Percentiles rank a stretch among this genome's conserved stretches.
Conservation (phyloP, 2,113 vertebrate genomes). For the Isichthys henryi region DNA sequence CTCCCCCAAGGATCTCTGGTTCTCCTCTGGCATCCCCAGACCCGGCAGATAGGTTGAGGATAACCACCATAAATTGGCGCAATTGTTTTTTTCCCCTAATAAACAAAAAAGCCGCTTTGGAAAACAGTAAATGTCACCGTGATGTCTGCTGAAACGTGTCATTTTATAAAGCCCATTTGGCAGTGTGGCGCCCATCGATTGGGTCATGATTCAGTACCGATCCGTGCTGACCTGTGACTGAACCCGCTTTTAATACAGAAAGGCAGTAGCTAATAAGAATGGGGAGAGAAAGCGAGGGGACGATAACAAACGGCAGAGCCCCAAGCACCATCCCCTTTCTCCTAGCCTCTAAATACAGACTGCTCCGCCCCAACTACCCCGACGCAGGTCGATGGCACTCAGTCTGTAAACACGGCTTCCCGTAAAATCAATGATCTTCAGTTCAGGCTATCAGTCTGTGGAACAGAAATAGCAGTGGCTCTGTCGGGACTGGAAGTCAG, state of each 20-base stretch:
- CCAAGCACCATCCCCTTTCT: slow-evolving; percentile 43
- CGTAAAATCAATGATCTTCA: slow-evolving; percentile 99
- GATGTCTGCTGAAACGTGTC: neutral
- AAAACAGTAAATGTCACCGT: neutral
- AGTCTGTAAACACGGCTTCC: slow-evolving; percentile 99
- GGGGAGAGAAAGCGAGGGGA: neutral
- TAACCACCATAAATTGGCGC: neutral
- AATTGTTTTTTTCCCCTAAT: neutral
- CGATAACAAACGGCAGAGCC: neutral
- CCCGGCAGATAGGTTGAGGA: neutral
- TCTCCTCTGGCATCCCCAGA: neutral
- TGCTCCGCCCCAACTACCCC: slow-evolving; percentile 76
- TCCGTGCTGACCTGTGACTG: neutral
- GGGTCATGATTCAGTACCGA: neutral
- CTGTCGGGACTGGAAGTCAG: slow-evolving; percentile 51
- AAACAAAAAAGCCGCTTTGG: neutral
- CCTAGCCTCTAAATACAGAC: slow-evolving; percentile 71
- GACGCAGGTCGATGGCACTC: slow-evolving; percentile 99
- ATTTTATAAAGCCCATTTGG: neutral
- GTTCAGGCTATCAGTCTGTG: slow-evolving; percentile 82
- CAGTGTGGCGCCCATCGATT: neutral
- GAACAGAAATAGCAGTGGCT: slow-evolving; percentile 64
- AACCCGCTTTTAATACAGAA: slow-evolving; percentile 14
- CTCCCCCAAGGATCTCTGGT: neutral
- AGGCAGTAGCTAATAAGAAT: neutral